Evolutionary conservation across 2,113 vertebrate genomes (phyloP).

Genomic region (Mastomys natalensis): DNA sequence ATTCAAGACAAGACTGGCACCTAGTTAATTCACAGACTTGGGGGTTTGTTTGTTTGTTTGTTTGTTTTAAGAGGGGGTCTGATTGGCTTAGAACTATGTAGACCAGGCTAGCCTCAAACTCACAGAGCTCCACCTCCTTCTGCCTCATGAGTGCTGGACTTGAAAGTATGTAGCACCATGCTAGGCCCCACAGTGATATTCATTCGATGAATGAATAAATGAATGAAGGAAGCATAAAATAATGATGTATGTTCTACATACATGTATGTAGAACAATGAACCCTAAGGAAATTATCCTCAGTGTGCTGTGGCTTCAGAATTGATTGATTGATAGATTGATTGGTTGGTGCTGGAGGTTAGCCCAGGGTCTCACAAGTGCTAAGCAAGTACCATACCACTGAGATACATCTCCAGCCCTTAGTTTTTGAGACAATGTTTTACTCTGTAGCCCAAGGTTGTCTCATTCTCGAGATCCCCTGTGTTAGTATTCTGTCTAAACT

Average conservation of each 20-base stretch:
- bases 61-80: background rate
- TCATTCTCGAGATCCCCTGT: background rate
- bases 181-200: background rate
- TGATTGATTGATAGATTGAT: background rate
- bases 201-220: conserved; percentile 11
- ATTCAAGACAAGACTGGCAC: background rate
- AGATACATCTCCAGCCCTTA: background rate
- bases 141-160: background rate
- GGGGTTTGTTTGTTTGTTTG: background rate
- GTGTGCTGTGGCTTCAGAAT: background rate
- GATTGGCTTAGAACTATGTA: background rate
- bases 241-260: background rate
- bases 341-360: background rate
- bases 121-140: background rate
- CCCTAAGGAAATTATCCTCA: background rate
- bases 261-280: background rate
- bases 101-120: background rate
- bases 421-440: background rate
- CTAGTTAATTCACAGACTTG: background rate
- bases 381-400: background rate
- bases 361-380: background rate
- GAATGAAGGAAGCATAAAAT: conserved; percentile 33
- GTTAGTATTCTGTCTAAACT: too few species aligned
- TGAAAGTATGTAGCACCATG: background rate
- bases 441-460: background rate